Conservation (phyloP, 1,140 invertebrate genomes). For the Trialeurodes vaporariorum region DNA sequence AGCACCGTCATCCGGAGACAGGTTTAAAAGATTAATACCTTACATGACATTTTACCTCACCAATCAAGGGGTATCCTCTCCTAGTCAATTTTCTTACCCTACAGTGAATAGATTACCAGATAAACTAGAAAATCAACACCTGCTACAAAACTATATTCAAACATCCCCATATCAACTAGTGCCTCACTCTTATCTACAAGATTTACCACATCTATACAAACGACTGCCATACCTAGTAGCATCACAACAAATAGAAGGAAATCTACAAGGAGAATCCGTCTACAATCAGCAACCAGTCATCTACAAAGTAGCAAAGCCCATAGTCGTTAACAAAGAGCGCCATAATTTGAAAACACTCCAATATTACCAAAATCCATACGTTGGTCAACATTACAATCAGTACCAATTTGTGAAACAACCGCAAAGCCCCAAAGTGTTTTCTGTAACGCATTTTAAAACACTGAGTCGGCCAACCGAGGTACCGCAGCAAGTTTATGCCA, state of each 20-base stretch:
- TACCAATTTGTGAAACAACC: background rate
- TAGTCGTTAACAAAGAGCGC: background rate
- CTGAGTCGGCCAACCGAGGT: background rate
- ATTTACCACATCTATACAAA: background rate
- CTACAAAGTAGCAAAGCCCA: background rate
- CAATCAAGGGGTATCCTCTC: background rate
- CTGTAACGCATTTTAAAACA: background rate
- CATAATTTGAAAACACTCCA: background rate
- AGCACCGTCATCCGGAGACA: background rate
- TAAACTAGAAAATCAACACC: background rate
- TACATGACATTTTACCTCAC: background rate
- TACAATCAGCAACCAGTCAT: background rate
- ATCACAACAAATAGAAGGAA: background rate
- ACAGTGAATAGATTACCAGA: background rate
- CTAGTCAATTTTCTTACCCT: background rate
- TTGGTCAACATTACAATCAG: background rate
- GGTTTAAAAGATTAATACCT: background rate
- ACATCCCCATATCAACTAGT: background rate
- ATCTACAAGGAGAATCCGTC: background rate
- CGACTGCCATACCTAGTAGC: background rate
- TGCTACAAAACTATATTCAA: background rate
- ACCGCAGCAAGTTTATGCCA: no score
- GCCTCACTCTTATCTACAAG: background rate
- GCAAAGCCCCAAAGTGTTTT: background rate
- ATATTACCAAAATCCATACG: background rate